Percentiles rank a stretch among this genome's conserved stretches.
phyloP scores from a whole-genome alignment of 2,888 invertebrate species.

The Lasioglossum figueresi region DNA sequence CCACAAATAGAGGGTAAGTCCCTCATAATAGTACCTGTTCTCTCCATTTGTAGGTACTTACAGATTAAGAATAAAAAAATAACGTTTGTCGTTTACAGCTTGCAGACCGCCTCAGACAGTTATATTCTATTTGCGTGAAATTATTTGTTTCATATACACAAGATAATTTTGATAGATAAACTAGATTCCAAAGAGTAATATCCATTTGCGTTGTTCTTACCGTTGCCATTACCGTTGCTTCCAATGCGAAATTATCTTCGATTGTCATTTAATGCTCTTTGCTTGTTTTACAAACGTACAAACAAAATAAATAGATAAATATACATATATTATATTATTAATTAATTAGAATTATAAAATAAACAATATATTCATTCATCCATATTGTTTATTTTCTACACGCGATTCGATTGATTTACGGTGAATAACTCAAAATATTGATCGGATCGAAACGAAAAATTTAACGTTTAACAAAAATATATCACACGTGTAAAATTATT shows the following conservation, averaged over 20 bases:
- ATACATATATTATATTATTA: neutral
- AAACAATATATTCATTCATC: neutral
- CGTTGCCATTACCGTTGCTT: constrained; percentile 29
- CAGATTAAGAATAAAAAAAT: neutral
- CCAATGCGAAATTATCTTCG: constrained; percentile 30
- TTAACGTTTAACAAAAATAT: neutral
- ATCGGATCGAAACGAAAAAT: neutral
- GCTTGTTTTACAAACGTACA: neutral
- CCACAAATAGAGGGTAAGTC: constrained; percentile 76
- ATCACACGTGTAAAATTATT: constrained; percentile 10
- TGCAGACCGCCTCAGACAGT: neutral
- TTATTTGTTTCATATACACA: constrained; percentile 33
- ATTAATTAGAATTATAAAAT: neutral
- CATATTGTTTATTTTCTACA: neutral
- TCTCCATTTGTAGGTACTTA: constrained; percentile 30
- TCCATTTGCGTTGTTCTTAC: constrained; percentile 27
- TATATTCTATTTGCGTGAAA: constrained; percentile 23
- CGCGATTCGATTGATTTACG: neutral
- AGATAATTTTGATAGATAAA: constrained; percentile 51
- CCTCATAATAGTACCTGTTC: constrained; percentile 59
- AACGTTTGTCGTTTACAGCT: constrained; percentile 9
- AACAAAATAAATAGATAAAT: constrained; percentile 2
- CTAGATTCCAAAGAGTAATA: constrained; percentile 29
- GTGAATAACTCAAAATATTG: neutral
- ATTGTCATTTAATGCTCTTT: constrained; percentile 2